Evolutionary conservation across 2,888 invertebrate species (phyloP), one percentile per base, ranked within the genome.

Genomic region (Isoperla grammatica): DNA sequence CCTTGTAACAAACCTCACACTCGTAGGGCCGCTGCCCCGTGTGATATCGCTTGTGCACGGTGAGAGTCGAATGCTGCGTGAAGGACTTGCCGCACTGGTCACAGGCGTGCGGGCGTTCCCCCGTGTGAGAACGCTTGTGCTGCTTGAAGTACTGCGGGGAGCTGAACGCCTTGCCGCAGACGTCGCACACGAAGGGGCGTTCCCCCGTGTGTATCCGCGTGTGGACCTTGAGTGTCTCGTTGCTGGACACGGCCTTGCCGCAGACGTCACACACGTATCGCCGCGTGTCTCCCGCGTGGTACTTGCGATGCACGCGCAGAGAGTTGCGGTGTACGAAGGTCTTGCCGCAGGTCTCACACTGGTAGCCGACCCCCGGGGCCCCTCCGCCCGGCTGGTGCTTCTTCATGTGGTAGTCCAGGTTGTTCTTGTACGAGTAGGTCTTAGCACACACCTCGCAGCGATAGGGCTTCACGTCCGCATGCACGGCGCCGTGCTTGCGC

Each of bases 31-130:
- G 37, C 63, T 74, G 74, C 3, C 75, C 75, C 0, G 74, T 74
- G 59, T 75, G 75, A 65, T 74, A 74, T 0, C 74, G 69, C 2
- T 74, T 71, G 65, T 75, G 74, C 1, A 75, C 74, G 35, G 74
- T 75, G 11, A 74, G 69, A 1, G 75, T 74, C 6, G 74, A 74
- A 3, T 74, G 74, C 63, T 75, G 75, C 2, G 75, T 74, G 49
- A 75, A 75, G 1, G 73, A 73, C 62, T 74, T 75, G 43, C 74
- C 74, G 58, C 74, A 75, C 73, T 76, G 73, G 5, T 78, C 76
- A 63, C 83, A 83, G 29, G 78, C 74, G 55, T 76, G 81, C 1
- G 81, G 82, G 56, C 81, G 74, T 0, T 78, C 72, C 1, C 80
- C 79, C 1, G 78, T 78, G 60, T 83, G 83, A 0, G 62, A 57